Evolutionary conservation across 1,140 invertebrate species (phyloP).

Genomic region (Theocolax elegans): DNA sequence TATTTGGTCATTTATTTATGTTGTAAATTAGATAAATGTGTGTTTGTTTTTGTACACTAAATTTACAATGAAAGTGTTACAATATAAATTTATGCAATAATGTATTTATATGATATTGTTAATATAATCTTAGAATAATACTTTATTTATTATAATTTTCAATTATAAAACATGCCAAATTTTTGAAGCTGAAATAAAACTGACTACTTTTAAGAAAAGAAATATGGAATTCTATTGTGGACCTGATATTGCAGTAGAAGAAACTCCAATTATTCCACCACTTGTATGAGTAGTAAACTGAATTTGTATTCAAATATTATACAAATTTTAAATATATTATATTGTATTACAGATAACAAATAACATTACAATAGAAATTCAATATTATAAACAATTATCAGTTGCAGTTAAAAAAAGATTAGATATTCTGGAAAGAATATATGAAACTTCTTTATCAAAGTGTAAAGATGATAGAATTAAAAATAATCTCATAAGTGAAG

Average conservation of each 20-base stretch:
- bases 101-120: too few species aligned
- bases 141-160: too few species aligned
- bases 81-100: too few species aligned
- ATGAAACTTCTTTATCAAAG: background rate
- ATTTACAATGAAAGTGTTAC: too few species aligned
- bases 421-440: slow-evolving; percentile 42
- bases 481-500: background rate
- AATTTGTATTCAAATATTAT: slow-evolving; percentile 33
- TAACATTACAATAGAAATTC: slow-evolving; percentile 72
- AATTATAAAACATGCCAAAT: too few species aligned
- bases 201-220: too few species aligned
- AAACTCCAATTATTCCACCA: slow-evolving; percentile 72
- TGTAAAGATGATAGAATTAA: slow-evolving; percentile 13
- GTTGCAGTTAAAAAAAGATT: slow-evolving; percentile 69
- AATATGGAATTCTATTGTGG: too few species aligned
- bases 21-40: too few species aligned
- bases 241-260: slow-evolving; percentile 66
- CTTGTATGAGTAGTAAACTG: slow-evolving; percentile 70
- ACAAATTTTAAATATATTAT: slow-evolving; percentile 16
- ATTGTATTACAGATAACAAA: slow-evolving; percentile 68
- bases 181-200: too few species aligned
- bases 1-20: too few species aligned
- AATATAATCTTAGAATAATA: too few species aligned
- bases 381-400: slow-evolving; percentile 73
- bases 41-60: too few species aligned